Conservation (phyloP, 2,113 vertebrate genomes). For the Muntiacus muntjak region DNA sequence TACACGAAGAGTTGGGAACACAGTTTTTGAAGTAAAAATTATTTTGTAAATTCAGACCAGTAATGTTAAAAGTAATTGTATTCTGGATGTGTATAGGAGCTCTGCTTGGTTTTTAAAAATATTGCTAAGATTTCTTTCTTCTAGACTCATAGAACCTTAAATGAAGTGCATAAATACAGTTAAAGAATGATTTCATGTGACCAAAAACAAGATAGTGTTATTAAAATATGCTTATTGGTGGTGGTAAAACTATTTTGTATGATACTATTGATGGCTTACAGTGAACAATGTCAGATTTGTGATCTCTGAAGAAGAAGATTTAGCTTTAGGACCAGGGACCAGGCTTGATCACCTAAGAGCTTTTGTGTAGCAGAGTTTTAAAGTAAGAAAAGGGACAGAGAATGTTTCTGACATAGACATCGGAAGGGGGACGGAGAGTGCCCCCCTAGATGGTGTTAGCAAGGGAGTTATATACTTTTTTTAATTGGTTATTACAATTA, state of each 20-base stretch:
- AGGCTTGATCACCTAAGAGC: neutral
- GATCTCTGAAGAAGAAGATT: neutral
- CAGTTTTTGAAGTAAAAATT: constrained; percentile 17
- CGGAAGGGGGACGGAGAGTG: neutral
- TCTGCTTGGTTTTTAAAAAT: neutral
- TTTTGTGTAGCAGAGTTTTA: neutral
- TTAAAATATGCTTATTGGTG: constrained; percentile 12
- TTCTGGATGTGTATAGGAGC: neutral
- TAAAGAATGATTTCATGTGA: neutral
- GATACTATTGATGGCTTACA: neutral
- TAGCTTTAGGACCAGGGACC: neutral
- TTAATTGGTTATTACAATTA: neutral
- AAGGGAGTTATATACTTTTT: neutral
- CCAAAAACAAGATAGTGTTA: neutral
- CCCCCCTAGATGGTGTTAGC: neutral
- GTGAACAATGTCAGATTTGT: neutral
- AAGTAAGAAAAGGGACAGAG: neutral
- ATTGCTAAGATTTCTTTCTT: neutral
- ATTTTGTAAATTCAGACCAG: neutral
- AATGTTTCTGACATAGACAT: neutral
- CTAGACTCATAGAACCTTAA: neutral
- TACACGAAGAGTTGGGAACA: neutral
- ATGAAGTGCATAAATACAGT: neutral
- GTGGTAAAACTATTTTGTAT: neutral
- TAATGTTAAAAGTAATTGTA: constrained; percentile 6